phyloP scores from a whole-genome alignment of 2,113 vertebrate genomes.

The Planiliza haematocheilus region DNA sequence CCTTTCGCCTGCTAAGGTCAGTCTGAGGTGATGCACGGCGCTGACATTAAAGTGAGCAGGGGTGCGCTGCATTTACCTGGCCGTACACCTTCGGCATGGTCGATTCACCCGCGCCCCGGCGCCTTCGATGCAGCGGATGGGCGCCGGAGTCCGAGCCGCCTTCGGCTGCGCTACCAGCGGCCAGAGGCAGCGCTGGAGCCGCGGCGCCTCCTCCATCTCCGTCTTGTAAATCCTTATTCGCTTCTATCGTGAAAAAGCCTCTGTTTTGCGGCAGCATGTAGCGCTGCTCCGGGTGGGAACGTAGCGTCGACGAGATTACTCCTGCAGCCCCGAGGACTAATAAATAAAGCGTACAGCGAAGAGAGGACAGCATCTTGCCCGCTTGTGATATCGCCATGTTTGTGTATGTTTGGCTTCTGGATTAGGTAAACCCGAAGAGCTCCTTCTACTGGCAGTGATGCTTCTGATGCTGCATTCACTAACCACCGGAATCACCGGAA shows the following conservation, averaged over 20 bases:
- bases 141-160: constrained; percentile 56
- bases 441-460: constrained; percentile 76
- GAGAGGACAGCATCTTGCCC: constrained; percentile 75
- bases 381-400: constrained; percentile 84
- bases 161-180: constrained; percentile 56
- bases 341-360: constrained; percentile 61
- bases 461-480: constrained; percentile 46
- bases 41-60: not conserved
- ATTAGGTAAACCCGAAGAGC: constrained; percentile 69
- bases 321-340: constrained; percentile 59
- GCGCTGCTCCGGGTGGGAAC: constrained; percentile 68
- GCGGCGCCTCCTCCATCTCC: constrained; percentile 69
- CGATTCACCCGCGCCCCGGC: constrained; percentile 73
- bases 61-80: constrained; percentile 74
- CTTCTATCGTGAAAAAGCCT: constrained; percentile 76
- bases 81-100: constrained; percentile 84
- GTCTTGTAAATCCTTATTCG: constrained; percentile 40
- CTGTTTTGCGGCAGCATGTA: constrained; percentile 73
- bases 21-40: constrained; percentile 20
- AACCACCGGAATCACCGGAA: constrained; percentile 28
- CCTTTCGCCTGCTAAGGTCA: constrained; percentile 33
- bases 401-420: constrained; percentile 76
- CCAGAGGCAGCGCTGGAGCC: constrained; percentile 63
- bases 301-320: constrained; percentile 69
- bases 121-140: constrained; percentile 68